These are phyloP conservation scores for Amiota mariae DNA, from an alignment of 2,888 invertebrate species.

Conservation along the genomic window DNA sequence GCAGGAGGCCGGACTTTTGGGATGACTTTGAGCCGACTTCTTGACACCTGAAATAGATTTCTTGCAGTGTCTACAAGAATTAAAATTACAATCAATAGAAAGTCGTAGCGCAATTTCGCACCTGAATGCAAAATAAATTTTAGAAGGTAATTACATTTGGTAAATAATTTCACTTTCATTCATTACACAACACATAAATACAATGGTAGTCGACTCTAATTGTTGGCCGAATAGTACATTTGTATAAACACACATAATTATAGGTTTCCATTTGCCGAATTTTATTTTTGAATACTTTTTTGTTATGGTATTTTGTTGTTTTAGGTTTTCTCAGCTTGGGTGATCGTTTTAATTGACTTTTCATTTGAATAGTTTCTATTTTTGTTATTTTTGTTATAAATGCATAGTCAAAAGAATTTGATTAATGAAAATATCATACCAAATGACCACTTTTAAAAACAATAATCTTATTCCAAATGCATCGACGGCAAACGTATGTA, in stretches of 20 bases:
- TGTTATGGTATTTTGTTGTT: not conserved
- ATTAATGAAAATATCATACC: conserved; percentile 8
- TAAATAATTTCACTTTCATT: conserved; percentile 24
- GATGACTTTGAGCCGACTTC: not conserved
- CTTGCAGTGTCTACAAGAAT: conserved; percentile 6
- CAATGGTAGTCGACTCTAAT: conserved; percentile 7
- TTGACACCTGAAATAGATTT: conserved; percentile 16
- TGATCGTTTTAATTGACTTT: conserved; percentile 26
- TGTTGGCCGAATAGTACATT: not conserved
- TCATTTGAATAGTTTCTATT: not conserved
- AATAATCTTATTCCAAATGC: no score
- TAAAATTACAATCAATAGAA: conserved; percentile 12
- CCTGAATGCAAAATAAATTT: conserved; percentile 2
- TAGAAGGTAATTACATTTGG: conserved; percentile 5
- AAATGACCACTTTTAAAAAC: not conserved
- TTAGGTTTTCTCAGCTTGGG: conserved; percentile 5
- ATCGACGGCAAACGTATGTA: no score
- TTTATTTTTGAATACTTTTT: not conserved
- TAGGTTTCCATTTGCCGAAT: conserved; percentile 10
- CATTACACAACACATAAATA: conserved; percentile 22
- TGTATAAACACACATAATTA: conserved; percentile 1
- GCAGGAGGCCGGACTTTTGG: not conserved
- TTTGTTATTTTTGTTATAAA: not conserved
- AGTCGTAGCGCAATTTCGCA: conserved; percentile 11
- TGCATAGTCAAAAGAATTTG: not conserved